These are phyloP conservation scores for Phocoena phocoena DNA, from an alignment of 2,113 vertebrate genomes.

Conservation along the genomic window DNA sequence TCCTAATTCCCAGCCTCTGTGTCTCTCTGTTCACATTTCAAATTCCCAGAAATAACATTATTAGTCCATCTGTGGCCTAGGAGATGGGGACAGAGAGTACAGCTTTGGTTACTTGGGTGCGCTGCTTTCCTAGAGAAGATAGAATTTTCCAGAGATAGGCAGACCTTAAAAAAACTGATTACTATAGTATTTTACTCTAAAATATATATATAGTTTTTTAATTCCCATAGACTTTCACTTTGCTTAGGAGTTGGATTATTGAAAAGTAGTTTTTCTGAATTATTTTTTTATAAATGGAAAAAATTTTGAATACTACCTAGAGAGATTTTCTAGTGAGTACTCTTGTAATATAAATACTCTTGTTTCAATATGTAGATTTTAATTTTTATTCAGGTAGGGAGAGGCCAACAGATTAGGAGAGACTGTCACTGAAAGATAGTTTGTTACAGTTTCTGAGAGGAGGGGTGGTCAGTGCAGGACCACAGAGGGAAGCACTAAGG, in stretches of 20 bases:
- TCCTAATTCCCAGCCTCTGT: background rate
- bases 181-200: background rate
- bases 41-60: background rate
- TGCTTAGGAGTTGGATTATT: constrained; percentile 22
- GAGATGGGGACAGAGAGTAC: background rate
- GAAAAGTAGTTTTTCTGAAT: constrained; percentile 45
- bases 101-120: background rate
- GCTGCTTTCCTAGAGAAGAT: background rate
- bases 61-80: background rate
- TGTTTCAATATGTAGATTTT: background rate
- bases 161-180: background rate
- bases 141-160: background rate
- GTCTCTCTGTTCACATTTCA: background rate
- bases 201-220: background rate
- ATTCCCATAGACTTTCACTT: background rate
- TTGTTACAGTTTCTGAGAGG: background rate
- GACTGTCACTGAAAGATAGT: background rate
- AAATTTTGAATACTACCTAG: constrained; percentile 20
- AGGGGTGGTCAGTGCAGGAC: rapidly evolving
- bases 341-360: background rate
- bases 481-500: rapidly evolving
- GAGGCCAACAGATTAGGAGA: background rate
- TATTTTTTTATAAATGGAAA: constrained; percentile 51
- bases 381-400: background rate
- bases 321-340: background rate